These are phyloP conservation scores for Cabera pusaria DNA, from an alignment of 2,888 invertebrate species.

Conservation along the genomic window DNA sequence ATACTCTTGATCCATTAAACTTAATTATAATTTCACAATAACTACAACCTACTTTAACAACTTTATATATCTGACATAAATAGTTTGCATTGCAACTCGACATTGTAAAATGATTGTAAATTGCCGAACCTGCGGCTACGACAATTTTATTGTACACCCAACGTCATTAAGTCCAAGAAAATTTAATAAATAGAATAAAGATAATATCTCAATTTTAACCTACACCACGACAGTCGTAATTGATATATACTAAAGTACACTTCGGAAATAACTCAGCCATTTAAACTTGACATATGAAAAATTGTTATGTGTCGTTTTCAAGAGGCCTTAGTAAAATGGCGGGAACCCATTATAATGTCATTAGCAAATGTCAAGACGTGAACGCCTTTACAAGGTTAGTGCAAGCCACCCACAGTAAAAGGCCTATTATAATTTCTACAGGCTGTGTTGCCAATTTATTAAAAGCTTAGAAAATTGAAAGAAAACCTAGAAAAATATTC, in stretches of 20 bases:
- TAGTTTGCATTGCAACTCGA: conserved; percentile 1
- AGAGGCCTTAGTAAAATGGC: conserved; percentile 16
- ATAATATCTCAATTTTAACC: conserved; percentile 47
- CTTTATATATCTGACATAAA: conserved; percentile 1
- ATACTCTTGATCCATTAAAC: too few species aligned
- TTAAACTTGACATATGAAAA: conserved; percentile 28
- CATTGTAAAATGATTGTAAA: conserved; percentile 15
- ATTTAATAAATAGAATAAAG: conserved; percentile 41
- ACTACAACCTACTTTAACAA: neutral
- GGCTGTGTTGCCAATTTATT: too few species aligned
- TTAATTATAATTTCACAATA: neutral
- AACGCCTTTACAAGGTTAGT: conserved; percentile 46
- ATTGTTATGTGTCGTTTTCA: conserved; percentile 9
- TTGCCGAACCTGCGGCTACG: too few species aligned
- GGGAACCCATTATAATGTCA: conserved; percentile 53
- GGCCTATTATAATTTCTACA: too few species aligned
- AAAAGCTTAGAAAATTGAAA: too few species aligned
- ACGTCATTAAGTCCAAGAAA: conserved; percentile 38
- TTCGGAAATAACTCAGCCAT: conserved; percentile 26
- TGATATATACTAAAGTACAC: conserved; percentile 10
- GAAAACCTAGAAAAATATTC: too few species aligned
- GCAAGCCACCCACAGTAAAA: conserved; percentile 39
- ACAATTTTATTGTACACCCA: conserved; percentile 33
- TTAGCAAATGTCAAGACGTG: conserved; percentile 56
- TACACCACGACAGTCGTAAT: conserved; percentile 19